Percentiles rank a stretch among this genome's conserved stretches.
These are phyloP conservation scores for Drosophila conformis DNA, from an alignment of 2,888 invertebrate species.

Conservation along the genomic window DNA sequence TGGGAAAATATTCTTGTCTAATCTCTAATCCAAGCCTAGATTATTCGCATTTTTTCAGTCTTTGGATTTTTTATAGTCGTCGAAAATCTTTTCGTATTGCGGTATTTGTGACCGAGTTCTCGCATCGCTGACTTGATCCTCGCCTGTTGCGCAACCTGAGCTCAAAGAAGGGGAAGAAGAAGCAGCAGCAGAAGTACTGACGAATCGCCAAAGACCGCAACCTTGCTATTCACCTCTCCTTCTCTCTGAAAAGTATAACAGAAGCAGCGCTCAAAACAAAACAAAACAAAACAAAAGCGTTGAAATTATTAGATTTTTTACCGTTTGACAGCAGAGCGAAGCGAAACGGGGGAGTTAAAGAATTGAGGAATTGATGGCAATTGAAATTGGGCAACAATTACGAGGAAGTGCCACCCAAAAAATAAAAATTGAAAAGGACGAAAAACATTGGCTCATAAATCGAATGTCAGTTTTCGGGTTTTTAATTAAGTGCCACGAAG, in stretches of 20 bases:
- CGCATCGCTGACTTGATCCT: conserved; percentile 40
- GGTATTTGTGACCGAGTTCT: conserved; percentile 51
- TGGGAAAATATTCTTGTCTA: neutral
- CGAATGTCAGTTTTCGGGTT: conserved; percentile 68
- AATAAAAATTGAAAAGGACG: neutral
- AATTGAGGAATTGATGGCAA: conserved; percentile 16
- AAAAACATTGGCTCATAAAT: conserved; percentile 62
- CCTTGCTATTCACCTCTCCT: neutral
- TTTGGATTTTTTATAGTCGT: neutral
- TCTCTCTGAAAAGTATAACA: conserved; percentile 14
- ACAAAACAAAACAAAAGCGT: conserved; percentile 41
- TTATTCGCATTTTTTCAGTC: neutral
- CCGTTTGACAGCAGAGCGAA: conserved; percentile 60
- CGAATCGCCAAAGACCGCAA: conserved; percentile 31
- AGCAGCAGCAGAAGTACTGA: neutral
- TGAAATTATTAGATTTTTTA: conserved; percentile 70
- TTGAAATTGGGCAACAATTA: conserved; percentile 60
- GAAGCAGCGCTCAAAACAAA: conserved; percentile 13
- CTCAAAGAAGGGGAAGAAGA: neutral
- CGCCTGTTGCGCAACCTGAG: conserved; percentile 67
- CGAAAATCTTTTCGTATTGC: conserved; percentile 24
- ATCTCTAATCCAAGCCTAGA: neutral
- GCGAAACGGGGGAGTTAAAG: neutral
- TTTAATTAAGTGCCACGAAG: conserved; percentile 68
- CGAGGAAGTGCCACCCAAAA: conserved; percentile 73